A percentile compares a stretch with the other conserved stretches of the same genome.
Conservation (phyloP, 2,888 invertebrate genomes). For the Tromatobia lineatoria region DNA sequence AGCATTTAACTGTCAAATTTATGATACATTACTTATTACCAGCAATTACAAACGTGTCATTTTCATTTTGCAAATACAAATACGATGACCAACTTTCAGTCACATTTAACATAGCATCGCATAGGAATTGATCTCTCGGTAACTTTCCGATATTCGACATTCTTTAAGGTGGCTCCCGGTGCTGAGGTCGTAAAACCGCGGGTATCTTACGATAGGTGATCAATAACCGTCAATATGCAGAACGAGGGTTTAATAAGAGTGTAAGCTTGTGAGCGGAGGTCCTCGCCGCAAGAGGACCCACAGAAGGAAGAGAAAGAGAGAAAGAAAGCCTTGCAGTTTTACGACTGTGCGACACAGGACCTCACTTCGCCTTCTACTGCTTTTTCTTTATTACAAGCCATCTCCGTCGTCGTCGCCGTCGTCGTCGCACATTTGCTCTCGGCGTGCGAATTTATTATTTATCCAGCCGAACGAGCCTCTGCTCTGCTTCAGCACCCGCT, state of each 20-base stretch:
- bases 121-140: background rate
- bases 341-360: slow-evolving; percentile 83
- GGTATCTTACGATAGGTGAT: slow-evolving; percentile 74
- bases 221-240: slow-evolving; percentile 83
- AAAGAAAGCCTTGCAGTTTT: slow-evolving; percentile 78
- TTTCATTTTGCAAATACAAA: background rate
- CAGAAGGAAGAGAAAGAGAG: background rate
- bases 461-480: slow-evolving; percentile 79
- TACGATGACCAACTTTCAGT: background rate
- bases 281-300: slow-evolving; percentile 64
- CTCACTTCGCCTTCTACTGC: slow-evolving; percentile 82
- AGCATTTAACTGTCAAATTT: background rate
- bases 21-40: background rate
- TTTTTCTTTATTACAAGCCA: slow-evolving; percentile 80
- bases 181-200: slow-evolving; percentile 30
- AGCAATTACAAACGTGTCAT: background rate
- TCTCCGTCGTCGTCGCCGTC: slow-evolving; percentile 70
- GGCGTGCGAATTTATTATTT: slow-evolving; percentile 82
- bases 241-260: slow-evolving; percentile 82
- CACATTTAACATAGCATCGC: background rate
- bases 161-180: slow-evolving; percentile 10
- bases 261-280: slow-evolving; percentile 75
- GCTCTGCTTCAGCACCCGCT: slow-evolving; percentile 70
- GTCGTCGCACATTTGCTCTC: slow-evolving; percentile 65
- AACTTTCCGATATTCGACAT: slow-evolving; percentile 4